These are phyloP conservation scores for Panzeria rudis DNA, from an alignment of 2,888 invertebrate species.

Conservation along the genomic window DNA sequence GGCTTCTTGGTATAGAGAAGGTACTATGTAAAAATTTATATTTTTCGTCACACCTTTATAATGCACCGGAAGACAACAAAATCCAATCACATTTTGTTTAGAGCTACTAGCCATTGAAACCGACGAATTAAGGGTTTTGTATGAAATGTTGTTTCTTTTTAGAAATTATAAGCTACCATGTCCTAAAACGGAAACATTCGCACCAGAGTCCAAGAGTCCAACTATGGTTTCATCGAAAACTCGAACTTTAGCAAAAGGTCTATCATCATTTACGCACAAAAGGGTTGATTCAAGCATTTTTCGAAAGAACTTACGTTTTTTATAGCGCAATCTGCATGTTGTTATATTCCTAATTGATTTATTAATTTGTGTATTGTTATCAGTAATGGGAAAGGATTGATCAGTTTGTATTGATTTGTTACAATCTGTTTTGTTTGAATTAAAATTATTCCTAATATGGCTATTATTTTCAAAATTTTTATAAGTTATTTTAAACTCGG, in stretches of 20 bases:
- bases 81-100: conserved; percentile 33
- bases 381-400: background rate
- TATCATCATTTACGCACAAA: background rate
- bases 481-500: conserved; percentile 30
- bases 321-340: background rate
- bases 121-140: background rate
- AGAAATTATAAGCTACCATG: conserved; percentile 5
- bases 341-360: background rate
- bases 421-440: background rate
- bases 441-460: background rate
- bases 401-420: background rate
- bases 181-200: conserved; percentile 20
- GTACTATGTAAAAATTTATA: conserved; percentile 30
- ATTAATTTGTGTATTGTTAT: background rate
- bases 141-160: background rate
- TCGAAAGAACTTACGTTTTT: conserved; percentile 4
- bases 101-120: background rate
- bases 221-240: background rate
- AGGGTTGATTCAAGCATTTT: conserved; percentile 16
- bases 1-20: background rate
- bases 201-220: conserved; percentile 28
- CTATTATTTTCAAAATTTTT: background rate
- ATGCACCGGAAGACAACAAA: conserved; percentile 9
- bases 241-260: conserved; percentile 25
- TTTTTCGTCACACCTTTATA: conserved; percentile 1